Evolutionary conservation across 1,140 invertebrate species (phyloP), one percentile per base, ranked within the genome.

Genomic region (Conopomorpha cramerella): DNA sequence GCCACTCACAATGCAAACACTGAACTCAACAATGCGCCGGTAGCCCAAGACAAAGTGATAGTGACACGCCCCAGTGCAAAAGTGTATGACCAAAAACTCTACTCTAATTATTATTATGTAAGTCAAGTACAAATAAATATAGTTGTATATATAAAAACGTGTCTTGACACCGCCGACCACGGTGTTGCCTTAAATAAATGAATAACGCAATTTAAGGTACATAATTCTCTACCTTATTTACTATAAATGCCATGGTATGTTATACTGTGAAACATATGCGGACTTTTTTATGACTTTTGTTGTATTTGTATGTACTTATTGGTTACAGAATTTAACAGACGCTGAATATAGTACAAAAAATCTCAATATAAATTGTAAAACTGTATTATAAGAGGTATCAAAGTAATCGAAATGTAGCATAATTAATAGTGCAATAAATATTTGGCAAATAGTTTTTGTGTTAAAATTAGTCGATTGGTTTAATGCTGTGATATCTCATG

Each of bases 1-100:
- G n/a, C 58, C 64, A 12, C 54, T 70, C n/a, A 46, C 64, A 16
- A 76, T 77, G 73, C 76, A 74, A 46, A 83, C 87, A 6, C 73
- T 91, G 12, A 90, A 90, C 61, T 84, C 86, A 8, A 59, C 70
- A 29, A 88, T 90, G 86, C 80, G 88, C 45, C 78, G 84, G 73
- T 86, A 80, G 66, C 68, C 50, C 36, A 45, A 41, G 43, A 41
- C 36, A 30, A 43, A 38, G 14, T 27, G 19, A 16, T 42, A 48
- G 38, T 45, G 41, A 42, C 39, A 43, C 40, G 35, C 41, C 45
- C 34, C 34, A 33, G 39, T 37, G 29, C 45, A 46, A n/a, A n/a
- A n/a, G n/a, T n/a, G n/a, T n/a, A n/a, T n/a, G n/a, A n/a, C n/a
- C n/a, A n/a, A n/a, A n/a, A n/a, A n/a, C n/a, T n/a, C n/a, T n/a